Percentiles rank a stretch among this genome's conserved stretches.
Conservation (phyloP, 2,113 vertebrate genomes). For the Odontesthes bonariensis region DNA sequence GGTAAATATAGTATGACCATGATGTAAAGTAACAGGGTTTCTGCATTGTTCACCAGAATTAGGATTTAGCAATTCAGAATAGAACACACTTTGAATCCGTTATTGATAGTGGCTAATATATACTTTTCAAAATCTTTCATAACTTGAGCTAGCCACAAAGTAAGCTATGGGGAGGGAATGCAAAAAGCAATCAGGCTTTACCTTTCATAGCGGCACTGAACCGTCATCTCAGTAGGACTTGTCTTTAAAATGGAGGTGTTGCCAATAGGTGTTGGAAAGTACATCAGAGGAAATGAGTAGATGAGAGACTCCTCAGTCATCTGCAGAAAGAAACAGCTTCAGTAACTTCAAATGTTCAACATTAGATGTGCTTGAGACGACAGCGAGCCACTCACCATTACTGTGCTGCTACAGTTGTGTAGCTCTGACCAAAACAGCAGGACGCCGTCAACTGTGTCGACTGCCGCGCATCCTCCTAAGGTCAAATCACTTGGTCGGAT, state of each 20-base stretch:
- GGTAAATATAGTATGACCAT: too few species aligned
- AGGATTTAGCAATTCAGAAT: too few species aligned
- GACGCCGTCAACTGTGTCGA: background rate
- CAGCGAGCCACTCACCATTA: slow-evolving; percentile 26
- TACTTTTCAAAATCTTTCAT: background rate
- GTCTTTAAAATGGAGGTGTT: slow-evolving; percentile 65
- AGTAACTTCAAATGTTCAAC: background rate
- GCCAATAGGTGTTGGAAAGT: slow-evolving; percentile 53
- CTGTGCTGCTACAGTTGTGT: slow-evolving; percentile 60
- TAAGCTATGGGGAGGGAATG: background rate
- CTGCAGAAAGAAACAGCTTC: slow-evolving; percentile 32
- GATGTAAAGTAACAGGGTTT: too few species aligned
- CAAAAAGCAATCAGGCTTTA: slow-evolving; percentile 37
- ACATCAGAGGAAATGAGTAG: slow-evolving; percentile 72
- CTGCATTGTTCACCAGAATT: too few species aligned
- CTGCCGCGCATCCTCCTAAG: slow-evolving; percentile 67
- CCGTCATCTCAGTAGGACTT: slow-evolving; percentile 46
- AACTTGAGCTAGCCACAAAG: too few species aligned
- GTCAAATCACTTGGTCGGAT: slow-evolving; percentile 63
- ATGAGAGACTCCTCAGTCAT: slow-evolving; percentile 67
- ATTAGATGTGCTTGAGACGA: background rate
- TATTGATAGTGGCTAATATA: background rate
- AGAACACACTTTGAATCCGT: background rate
- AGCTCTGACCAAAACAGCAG: slow-evolving; percentile 61
- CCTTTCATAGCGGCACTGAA: slow-evolving; percentile 77